Evolutionary conservation across 2,113 vertebrate species (phyloP).

Genomic region (Leucopternis melanops): DNA sequence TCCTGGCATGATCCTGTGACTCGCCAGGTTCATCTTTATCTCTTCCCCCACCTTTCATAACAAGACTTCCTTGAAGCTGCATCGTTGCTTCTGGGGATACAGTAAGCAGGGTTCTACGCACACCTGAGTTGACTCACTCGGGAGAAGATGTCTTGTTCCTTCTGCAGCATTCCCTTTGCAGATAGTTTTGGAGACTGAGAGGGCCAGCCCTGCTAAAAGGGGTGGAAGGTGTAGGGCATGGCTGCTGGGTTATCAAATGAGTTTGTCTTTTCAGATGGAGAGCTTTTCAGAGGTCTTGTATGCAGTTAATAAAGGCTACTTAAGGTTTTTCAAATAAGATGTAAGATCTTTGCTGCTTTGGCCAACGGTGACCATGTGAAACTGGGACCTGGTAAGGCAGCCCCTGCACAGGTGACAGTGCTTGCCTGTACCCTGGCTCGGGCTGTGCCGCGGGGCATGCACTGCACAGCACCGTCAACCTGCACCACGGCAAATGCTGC

Average conservation of each 20-base stretch:
- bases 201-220: background rate
- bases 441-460: fast-evolving
- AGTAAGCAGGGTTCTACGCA: background rate
- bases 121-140: background rate
- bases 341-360: background rate
- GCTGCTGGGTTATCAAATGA: background rate
- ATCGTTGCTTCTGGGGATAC: background rate
- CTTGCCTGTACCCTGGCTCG: background rate
- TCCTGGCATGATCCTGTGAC: background rate
- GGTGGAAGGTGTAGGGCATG: background rate
- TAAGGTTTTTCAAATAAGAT: background rate
- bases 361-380: background rate
- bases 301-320: background rate
- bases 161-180: background rate
- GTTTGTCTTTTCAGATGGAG: background rate
- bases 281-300: background rate
- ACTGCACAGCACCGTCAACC: background rate
- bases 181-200: background rate
- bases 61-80: background rate
- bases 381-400: background rate
- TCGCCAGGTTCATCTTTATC: background rate
- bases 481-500: background rate
- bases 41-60: slow-evolving; percentile 13
- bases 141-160: background rate
- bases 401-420: background rate